Conservation (phyloP, 2,797 vertebrate species). For the Xenops minutus region DNA sequence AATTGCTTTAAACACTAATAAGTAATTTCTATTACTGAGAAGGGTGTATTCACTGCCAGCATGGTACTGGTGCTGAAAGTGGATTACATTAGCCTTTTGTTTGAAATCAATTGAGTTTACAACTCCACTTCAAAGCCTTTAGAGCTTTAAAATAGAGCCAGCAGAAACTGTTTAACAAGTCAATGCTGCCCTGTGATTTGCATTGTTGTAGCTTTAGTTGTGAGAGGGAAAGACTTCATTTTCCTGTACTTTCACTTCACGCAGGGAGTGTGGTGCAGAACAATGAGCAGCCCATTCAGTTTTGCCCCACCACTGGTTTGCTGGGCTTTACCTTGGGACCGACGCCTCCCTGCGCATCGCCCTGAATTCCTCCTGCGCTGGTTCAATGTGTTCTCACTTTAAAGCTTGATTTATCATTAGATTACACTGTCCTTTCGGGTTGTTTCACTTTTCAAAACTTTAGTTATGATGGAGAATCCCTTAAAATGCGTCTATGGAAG, state of each 20-base stretch:
- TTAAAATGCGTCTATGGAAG: not conserved
- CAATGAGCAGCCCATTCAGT: constrained; percentile 2
- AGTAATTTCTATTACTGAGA: constrained; percentile 39
- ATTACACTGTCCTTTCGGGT: not conserved
- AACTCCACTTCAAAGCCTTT: constrained; percentile 58
- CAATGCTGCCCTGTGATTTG: constrained; percentile 52
- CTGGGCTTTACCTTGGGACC: not conserved
- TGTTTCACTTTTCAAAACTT: not conserved
- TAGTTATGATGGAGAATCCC: not conserved
- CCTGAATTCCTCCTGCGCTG: not conserved
- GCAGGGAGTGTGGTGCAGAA: not conserved
- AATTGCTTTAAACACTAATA: constrained; percentile 48
- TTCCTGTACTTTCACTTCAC: constrained; percentile 42
- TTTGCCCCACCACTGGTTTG: not conserved
- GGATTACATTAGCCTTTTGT: constrained; percentile 69
- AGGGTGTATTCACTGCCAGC: constrained; percentile 38
- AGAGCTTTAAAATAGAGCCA: constrained; percentile 48
- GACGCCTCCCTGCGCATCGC: not conserved
- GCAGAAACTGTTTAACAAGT: constrained; percentile 66
- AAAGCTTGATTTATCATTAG: not conserved
- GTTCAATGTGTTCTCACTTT: not conserved
- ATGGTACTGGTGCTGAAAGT: constrained; percentile 57
- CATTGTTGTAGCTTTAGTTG: constrained; percentile 44
- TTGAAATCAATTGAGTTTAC: constrained; percentile 66
- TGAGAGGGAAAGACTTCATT: constrained; percentile 58